Evolutionary conservation across 2,113 vertebrate species (phyloP).

Genomic region (Eira barbara): DNA sequence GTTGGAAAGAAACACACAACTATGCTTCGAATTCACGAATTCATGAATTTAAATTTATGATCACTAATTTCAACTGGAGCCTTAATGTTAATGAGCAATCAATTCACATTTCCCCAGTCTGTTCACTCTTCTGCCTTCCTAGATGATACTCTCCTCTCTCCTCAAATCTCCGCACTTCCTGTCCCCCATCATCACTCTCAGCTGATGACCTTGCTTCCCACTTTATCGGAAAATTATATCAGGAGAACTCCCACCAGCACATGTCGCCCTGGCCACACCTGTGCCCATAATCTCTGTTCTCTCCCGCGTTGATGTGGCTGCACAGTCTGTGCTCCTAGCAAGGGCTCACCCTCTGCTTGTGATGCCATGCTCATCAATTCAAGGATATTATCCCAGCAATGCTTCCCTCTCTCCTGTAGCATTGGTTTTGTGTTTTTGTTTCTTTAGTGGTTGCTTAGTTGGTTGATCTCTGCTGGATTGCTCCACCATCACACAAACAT

Average conservation of each 20-base stretch:
- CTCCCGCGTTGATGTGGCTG: background rate
- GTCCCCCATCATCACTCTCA: background rate
- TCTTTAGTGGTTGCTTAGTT: background rate
- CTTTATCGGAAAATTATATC: background rate
- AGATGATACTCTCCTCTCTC: background rate
- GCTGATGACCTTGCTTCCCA: background rate
- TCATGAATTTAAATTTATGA: slow-evolving; percentile 41
- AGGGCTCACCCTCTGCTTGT: background rate
- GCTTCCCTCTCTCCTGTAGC: background rate
- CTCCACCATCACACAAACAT: background rate
- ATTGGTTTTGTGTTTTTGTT: slow-evolving; percentile 3
- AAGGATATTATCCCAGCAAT: background rate
- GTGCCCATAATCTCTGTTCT: background rate
- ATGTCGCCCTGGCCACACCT: background rate
- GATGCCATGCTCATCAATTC: background rate
- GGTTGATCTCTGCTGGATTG: background rate
- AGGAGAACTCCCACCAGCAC: background rate
- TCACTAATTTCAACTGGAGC: slow-evolving; percentile 35
- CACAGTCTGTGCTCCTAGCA: background rate
- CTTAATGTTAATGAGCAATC: slow-evolving; percentile 50
- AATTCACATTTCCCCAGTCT: background rate
- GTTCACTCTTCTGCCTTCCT: background rate
- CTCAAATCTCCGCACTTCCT: background rate
- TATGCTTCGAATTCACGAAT: slow-evolving; percentile 31
- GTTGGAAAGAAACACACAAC: background rate